Percentiles rank a stretch among this genome's conserved stretches.
These are phyloP conservation scores for Ceratitis capitata DNA, from an alignment of 1,140 invertebrate genomes.

Conservation along the genomic window DNA sequence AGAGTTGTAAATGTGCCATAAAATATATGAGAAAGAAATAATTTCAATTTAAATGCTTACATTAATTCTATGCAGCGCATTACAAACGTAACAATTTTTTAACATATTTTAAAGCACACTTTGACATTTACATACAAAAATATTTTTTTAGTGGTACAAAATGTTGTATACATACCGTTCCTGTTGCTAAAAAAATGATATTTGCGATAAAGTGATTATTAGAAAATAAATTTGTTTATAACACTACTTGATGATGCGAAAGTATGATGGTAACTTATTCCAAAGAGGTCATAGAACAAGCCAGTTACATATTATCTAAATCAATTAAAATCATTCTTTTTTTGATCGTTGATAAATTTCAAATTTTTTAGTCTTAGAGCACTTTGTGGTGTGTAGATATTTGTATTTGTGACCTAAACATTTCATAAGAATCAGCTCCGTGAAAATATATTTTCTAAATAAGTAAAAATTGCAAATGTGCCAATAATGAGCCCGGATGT, in stretches of 20 bases:
- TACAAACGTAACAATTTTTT: neutral
- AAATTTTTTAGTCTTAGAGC: no score
- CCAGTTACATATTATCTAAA: no score
- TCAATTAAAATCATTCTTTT: no score
- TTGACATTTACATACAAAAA: neutral
- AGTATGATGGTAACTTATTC: neutral
- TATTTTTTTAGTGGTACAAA: constrained; percentile 4
- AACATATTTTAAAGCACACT: neutral
- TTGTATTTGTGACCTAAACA: no score
- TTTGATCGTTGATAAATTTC: no score
- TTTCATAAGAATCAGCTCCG: no score
- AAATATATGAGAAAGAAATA: neutral
- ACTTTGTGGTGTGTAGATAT: no score
- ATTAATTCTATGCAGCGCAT: neutral
- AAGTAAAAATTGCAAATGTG: no score
- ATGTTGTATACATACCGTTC: constrained; percentile 32
- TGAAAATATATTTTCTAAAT: no score
- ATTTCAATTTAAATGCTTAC: neutral
- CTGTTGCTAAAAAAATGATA: constrained; percentile 31
- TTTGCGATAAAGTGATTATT: constrained; percentile 33
- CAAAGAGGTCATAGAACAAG: neutral
- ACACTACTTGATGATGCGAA: neutral
- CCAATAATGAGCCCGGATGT: no score
- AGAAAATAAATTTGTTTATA: constrained; percentile 18
- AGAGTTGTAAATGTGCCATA: neutral